Percentiles rank a stretch among this genome's conserved stretches.
These are phyloP conservation scores for Drosophila setosimentum DNA, from an alignment of 2,888 invertebrate genomes.

Conservation along the genomic window DNA sequence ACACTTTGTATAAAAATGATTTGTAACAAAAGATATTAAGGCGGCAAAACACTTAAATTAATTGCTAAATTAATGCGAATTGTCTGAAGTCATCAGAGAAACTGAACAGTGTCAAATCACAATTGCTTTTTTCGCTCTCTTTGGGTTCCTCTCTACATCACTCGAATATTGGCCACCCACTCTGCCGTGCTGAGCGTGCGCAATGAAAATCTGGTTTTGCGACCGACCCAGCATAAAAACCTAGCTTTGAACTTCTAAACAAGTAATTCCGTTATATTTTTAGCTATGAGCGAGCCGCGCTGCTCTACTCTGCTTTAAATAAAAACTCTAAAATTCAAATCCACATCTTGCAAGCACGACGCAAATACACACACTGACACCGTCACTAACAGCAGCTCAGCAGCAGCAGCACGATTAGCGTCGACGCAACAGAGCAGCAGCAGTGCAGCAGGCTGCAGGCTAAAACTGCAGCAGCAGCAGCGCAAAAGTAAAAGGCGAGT, in stretches of 20 bases:
- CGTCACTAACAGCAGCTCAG: background rate
- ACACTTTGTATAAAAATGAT: constrained; percentile 27
- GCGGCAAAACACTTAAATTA: constrained; percentile 55
- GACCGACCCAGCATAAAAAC: constrained; percentile 26
- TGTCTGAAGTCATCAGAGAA: constrained; percentile 62
- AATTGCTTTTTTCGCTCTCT: constrained; percentile 14
- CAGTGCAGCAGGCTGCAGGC: constrained; percentile 2
- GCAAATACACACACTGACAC: constrained; percentile 52
- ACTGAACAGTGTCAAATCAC: constrained; percentile 55
- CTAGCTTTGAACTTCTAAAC: constrained; percentile 54
- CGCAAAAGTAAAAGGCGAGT: constrained; percentile 73
- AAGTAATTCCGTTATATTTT: constrained; percentile 54
- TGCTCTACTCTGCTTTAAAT: constrained; percentile 16
- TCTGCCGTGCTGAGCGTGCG: constrained; percentile 50
- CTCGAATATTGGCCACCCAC: constrained; percentile 52
- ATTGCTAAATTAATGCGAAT: constrained; percentile 71
- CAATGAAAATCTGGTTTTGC: constrained; percentile 26
- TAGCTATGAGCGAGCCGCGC: constrained; percentile 56
- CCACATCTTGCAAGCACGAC: constrained; percentile 55
- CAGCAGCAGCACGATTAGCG: constrained; percentile 5
- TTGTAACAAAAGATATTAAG: constrained; percentile 33
- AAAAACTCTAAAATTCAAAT: constrained; percentile 28
- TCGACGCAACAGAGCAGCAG: constrained; percentile 15
- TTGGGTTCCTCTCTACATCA: constrained; percentile 14
- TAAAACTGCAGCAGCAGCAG: constrained; percentile 17